These are phyloP conservation scores for Mixornis gularis DNA, from an alignment of 2,113 vertebrate species.

Conservation along the genomic window DNA sequence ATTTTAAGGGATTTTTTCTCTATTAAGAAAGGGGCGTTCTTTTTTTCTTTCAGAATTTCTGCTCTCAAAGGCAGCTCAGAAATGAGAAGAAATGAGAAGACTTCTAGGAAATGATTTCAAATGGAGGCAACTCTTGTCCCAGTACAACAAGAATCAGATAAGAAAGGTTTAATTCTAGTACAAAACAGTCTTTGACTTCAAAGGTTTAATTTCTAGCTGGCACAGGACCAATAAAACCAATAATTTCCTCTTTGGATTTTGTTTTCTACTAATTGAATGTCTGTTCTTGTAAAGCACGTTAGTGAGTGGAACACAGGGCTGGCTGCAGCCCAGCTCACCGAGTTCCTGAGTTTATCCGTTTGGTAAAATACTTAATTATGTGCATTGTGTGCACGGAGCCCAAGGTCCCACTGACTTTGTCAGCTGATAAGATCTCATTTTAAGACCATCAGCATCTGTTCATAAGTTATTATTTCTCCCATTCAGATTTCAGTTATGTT, in stretches of 20 bases:
- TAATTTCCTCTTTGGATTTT: constrained; percentile 18
- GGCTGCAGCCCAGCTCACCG: not conserved
- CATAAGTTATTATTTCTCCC: not conserved
- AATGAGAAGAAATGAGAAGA: not conserved
- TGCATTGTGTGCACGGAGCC: rapidly evolving
- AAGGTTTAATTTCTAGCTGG: constrained; percentile 29
- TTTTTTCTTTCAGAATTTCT: not conserved
- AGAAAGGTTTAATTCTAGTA: constrained; percentile 24
- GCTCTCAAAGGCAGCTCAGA: not conserved
- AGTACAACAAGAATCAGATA: not conserved
- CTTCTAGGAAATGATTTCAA: not conserved
- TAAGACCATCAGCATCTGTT: constrained; percentile 5
- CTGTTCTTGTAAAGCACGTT: not conserved
- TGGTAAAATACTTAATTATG: not conserved
- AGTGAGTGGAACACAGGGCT: not conserved
- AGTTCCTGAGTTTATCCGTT: not conserved
- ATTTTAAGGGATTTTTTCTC: not conserved
- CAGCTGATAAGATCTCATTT: not conserved
- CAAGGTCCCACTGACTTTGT: not conserved
- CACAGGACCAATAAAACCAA: not conserved
- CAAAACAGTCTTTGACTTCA: constrained; percentile 1
- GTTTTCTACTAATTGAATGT: constrained; percentile 23
- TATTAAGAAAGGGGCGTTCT: not conserved
- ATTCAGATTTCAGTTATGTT: not conserved
- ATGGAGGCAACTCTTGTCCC: not conserved